Percentiles rank a stretch among this genome's conserved stretches.
phyloP scores from a whole-genome alignment of 2,888 invertebrate species.

The Copidosoma aretas region DNA sequence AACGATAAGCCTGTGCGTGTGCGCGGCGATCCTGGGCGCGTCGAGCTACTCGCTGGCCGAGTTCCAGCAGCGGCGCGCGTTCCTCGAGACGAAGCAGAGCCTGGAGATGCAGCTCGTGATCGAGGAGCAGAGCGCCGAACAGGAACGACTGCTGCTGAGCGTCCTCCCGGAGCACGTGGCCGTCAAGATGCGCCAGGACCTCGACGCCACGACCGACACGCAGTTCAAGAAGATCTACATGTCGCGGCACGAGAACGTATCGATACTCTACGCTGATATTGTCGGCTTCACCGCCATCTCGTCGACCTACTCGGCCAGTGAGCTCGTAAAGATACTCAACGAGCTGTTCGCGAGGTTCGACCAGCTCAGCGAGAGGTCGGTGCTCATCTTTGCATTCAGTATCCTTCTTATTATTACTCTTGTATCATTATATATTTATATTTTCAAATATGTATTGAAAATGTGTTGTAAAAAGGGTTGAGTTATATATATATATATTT shows the following conservation, averaged over 20 bases:
- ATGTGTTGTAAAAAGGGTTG: too few species aligned
- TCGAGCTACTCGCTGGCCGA: conserved; percentile 79
- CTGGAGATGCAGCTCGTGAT: conserved; percentile 90
- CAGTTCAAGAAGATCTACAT: conserved; percentile 98
- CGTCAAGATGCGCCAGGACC: conserved; percentile 93
- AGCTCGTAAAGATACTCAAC: conserved; percentile 93
- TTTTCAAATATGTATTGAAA: too few species aligned
- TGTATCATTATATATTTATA: too few species aligned
- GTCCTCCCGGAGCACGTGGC: conserved; percentile 96
- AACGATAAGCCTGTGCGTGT: conserved; percentile 53
- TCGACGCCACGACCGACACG: conserved; percentile 84
- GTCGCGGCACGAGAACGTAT: conserved; percentile 96
- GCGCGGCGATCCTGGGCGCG: conserved; percentile 78
- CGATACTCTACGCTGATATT: conserved; percentile 97
- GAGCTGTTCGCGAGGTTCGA: conserved; percentile 96
- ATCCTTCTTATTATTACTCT: too few species aligned
- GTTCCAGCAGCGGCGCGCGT: conserved; percentile 85
- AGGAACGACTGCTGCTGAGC: conserved; percentile 90
- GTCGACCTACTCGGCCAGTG: conserved; percentile 93
- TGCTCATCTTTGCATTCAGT: not conserved
- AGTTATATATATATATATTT: too few species aligned
- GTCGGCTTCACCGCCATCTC: conserved; percentile 97
- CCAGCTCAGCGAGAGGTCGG: conserved; percentile 70
- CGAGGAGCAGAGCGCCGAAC: conserved; percentile 90
- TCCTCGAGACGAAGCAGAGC: conserved; percentile 88